A percentile compares a stretch with the other conserved stretches of the same genome.
phyloP scores from a whole-genome alignment of 2,113 vertebrate species.

The Tetrao urogallus region DNA sequence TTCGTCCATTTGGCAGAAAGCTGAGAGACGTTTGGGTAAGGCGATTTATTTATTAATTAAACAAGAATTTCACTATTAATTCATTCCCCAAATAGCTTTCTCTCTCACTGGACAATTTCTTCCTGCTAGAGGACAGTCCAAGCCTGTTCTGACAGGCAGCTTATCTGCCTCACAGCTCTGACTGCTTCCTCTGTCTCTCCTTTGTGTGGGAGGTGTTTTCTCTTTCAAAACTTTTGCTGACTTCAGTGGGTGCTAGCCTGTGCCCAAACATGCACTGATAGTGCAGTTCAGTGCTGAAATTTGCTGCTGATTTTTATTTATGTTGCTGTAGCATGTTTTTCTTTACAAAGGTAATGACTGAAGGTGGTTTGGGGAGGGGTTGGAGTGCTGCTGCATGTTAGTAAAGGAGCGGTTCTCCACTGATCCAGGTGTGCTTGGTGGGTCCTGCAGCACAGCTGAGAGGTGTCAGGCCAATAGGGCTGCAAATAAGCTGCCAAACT shows the following conservation, averaged over 20 bases:
- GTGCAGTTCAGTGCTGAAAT: slow-evolving; percentile 26
- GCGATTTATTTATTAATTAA: not conserved
- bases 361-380: not conserved
- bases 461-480: fast-evolving
- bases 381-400: not conserved
- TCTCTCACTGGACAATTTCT: slow-evolving; percentile 48
- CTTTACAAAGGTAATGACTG: slow-evolving; percentile 5
- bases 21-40: slow-evolving; percentile 27
- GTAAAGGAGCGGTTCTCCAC: not conserved
- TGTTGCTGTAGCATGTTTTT: slow-evolving; percentile 13
- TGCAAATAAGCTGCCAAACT: not conserved
- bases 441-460: not conserved
- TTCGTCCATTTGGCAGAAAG: slow-evolving; percentile 40
- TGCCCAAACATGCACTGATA: slow-evolving; percentile 66
- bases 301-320: not conserved
- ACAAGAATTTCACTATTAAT: slow-evolving; percentile 43
- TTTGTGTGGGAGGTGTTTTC: slow-evolving; percentile 74
- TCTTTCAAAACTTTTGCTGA: slow-evolving; percentile 74
- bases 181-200: slow-evolving; percentile 68
- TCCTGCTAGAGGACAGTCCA: slow-evolving; percentile 48
- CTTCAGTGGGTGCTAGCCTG: slow-evolving; percentile 58
- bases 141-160: slow-evolving; percentile 68
- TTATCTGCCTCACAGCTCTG: slow-evolving; percentile 64
- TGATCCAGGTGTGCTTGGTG: not conserved
- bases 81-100: slow-evolving; percentile 62